These are phyloP conservation scores for Calyptommatus sinebrachiatus DNA, from an alignment of 2,113 vertebrate species.

Conservation along the genomic window DNA sequence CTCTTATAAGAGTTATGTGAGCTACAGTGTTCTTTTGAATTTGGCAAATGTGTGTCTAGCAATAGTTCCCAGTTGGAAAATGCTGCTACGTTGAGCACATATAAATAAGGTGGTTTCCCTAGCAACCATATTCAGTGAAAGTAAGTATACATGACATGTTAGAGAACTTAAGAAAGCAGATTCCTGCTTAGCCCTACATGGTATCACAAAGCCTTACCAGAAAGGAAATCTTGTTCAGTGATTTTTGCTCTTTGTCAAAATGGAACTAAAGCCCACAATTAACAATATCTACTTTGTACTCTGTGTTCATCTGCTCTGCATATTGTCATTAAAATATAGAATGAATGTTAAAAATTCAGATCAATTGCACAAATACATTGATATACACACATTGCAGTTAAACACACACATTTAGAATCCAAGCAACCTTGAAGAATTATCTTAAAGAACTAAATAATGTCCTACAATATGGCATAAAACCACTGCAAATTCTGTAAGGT, in stretches of 20 bases:
- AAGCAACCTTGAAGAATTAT: too few species aligned
- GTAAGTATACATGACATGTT: slow-evolving; percentile 58
- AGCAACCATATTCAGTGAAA: slow-evolving; percentile 59
- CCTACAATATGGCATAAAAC: too few species aligned
- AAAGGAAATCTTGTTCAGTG: background rate
- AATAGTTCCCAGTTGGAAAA: slow-evolving; percentile 48
- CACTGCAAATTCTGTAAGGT: too few species aligned
- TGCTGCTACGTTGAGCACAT: slow-evolving; percentile 29
- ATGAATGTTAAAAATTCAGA: slow-evolving; percentile 16
- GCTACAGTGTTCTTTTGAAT: slow-evolving; percentile 30
- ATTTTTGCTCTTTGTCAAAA: background rate
- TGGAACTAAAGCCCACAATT: background rate
- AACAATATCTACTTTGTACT: slow-evolving; percentile 10
- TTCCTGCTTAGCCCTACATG: background rate
- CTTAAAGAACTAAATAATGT: too few species aligned
- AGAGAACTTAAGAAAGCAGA: slow-evolving; percentile 19
- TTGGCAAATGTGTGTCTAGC: slow-evolving; percentile 48
- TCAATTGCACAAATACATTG: background rate
- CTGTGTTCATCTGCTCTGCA: background rate
- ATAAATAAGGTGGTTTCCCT: slow-evolving; percentile 62
- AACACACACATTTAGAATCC: background rate
- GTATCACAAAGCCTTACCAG: background rate
- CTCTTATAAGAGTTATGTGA: slow-evolving; percentile 52
- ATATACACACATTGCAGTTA: slow-evolving; percentile 2
- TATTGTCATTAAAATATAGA: background rate